phyloP scores from a whole-genome alignment of 2,888 invertebrate genomes.

The Drosophila cognata region DNA sequence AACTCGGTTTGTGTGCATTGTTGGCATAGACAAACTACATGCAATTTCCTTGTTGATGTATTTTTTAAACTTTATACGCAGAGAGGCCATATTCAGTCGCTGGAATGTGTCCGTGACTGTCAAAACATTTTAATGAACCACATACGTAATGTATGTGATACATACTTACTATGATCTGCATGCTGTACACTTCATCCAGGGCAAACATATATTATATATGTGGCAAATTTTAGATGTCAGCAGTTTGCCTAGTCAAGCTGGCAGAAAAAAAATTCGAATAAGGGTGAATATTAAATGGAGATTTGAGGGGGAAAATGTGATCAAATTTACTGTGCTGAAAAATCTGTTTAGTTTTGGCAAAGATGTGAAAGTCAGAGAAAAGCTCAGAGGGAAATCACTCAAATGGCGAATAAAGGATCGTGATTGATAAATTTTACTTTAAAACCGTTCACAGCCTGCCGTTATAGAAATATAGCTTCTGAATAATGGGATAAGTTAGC shows the following conservation, averaged over 20 bases:
- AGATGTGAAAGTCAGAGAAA: neutral
- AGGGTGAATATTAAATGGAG: neutral
- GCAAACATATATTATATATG: neutral
- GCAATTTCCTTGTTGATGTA: constrained; percentile 5
- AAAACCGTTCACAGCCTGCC: neutral
- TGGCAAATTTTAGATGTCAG: neutral
- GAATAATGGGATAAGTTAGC: neutral
- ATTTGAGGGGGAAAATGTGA: neutral
- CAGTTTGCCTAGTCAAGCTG: neutral
- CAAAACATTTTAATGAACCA: constrained; percentile 5
- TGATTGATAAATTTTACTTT: neutral
- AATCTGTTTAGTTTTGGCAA: neutral
- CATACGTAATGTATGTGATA: neutral
- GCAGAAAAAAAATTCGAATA: neutral
- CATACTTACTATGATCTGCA: neutral
- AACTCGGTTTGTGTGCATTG: constrained; percentile 18
- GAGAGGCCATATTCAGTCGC: neutral
- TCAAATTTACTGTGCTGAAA: neutral
- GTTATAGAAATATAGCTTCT: neutral
- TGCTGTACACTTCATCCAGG: neutral
- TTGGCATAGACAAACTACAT: constrained; percentile 24
- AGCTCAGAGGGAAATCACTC: fast-evolving
- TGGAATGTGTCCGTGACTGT: neutral
- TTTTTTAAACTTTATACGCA: constrained; percentile 2
- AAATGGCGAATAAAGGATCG: neutral